phyloP scores from a whole-genome alignment of 2,797 vertebrate species.

The Botia kubotai region DNA sequence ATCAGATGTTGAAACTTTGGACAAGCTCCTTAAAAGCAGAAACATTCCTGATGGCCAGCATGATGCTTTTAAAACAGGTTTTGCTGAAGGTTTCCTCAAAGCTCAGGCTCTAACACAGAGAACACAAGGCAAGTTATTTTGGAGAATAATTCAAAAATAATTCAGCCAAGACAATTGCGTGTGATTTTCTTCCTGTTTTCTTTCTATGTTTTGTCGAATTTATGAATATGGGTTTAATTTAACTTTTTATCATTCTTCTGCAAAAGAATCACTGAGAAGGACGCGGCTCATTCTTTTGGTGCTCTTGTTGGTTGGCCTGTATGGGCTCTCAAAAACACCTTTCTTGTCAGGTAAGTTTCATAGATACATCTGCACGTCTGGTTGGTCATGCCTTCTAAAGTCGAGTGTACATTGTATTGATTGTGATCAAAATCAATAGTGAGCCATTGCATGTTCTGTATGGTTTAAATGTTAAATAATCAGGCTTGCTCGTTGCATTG shows the following conservation, averaged over 20 bases:
- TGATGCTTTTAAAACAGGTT: slow-evolving; percentile 95
- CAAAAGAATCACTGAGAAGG: slow-evolving; percentile 89
- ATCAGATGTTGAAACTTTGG: slow-evolving; percentile 86
- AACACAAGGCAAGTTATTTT: slow-evolving; percentile 82
- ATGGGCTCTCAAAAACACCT: slow-evolving; percentile 90
- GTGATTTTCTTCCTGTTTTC: neutral
- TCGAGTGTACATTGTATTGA: neutral
- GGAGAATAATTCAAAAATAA: neutral
- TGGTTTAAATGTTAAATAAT: too few species aligned
- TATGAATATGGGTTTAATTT: neutral
- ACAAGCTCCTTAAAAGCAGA: slow-evolving; percentile 89
- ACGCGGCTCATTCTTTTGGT: slow-evolving; percentile 89
- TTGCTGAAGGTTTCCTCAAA: slow-evolving; percentile 96
- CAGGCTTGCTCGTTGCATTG: too few species aligned
- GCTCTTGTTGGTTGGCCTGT: slow-evolving; percentile 87
- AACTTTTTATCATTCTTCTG: slow-evolving; percentile 41
- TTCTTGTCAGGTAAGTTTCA: slow-evolving; percentile 91
- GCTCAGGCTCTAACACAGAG: slow-evolving; percentile 91
- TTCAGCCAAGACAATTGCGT: neutral
- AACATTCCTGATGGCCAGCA: slow-evolving; percentile 91
- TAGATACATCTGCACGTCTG: slow-evolving; percentile 49
- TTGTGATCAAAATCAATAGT: neutral
- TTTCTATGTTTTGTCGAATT: neutral
- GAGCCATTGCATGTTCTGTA: neutral
- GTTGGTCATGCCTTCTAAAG: neutral